Percentiles rank a stretch among this genome's conserved stretches.
Conservation (phyloP, 2,888 invertebrate species). For the Acheta domesticus region DNA sequence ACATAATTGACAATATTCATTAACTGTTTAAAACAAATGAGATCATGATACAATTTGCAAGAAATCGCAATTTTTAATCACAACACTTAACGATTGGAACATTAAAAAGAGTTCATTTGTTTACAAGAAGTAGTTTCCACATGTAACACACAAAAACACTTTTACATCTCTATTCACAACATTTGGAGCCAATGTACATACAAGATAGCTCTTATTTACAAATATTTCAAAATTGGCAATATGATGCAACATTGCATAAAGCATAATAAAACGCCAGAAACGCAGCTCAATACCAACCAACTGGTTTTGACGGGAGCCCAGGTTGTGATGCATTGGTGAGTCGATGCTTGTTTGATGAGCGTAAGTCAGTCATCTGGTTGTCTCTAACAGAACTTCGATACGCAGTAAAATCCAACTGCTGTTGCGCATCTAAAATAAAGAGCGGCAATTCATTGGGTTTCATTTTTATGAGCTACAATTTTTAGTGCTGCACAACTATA, state of each 20-base stretch:
- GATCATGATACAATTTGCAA: neutral
- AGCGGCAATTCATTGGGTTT: neutral
- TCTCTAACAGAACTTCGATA: neutral
- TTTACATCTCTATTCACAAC: neutral
- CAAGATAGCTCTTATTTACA: neutral
- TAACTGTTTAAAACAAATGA: neutral
- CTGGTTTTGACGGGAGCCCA: neutral
- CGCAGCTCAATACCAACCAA: conserved; percentile 1
- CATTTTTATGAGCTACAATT: too few species aligned
- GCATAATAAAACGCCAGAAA: neutral
- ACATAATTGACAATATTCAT: conserved; percentile 18
- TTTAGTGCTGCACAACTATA: too few species aligned
- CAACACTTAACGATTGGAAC: neutral
- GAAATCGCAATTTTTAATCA: neutral
- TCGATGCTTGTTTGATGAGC: neutral
- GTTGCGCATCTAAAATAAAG: neutral
- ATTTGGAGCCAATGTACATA: too few species aligned
- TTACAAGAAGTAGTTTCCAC: too few species aligned
- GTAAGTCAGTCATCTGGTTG: conserved; percentile 31
- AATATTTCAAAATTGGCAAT: neutral
- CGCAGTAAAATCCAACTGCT: neutral
- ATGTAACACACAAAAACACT: neutral
- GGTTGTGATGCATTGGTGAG: neutral
- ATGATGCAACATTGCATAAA: neutral
- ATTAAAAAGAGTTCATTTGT: neutral